Conservation (phyloP, 2,888 invertebrate species). For the Rhopalosiphum nymphaeae region DNA sequence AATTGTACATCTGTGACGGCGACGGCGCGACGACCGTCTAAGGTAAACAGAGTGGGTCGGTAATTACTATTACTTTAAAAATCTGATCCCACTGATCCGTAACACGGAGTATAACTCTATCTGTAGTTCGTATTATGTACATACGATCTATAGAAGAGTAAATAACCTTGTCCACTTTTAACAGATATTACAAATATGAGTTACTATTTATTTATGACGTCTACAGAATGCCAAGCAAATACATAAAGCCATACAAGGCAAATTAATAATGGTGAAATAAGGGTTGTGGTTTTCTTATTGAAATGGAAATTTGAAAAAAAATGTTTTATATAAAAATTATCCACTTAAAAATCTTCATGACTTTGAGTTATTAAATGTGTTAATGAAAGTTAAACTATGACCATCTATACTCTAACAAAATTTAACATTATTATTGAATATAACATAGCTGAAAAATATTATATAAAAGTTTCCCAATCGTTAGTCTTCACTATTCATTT, state of each 20-base stretch:
- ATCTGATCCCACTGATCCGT: slow-evolving; percentile 24
- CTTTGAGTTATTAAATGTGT: neutral
- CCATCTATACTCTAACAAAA: no score
- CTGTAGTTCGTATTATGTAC: neutral
- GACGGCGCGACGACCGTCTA: neutral
- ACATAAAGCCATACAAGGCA: neutral
- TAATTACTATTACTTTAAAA: slow-evolving; percentile 22
- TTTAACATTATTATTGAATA: no score
- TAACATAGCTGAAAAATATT: no score
- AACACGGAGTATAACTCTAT: neutral
- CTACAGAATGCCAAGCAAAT: neutral
- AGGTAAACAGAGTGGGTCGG: slow-evolving; percentile 36
- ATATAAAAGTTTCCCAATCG: no score
- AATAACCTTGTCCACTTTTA: slow-evolving; percentile 1
- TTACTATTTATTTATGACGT: neutral
- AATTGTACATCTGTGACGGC: neutral
- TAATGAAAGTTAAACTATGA: neutral
- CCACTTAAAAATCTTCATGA: neutral
- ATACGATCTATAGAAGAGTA: neutral
- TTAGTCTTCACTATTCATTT: no score
- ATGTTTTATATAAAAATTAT: neutral
- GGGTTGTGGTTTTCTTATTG: no score
- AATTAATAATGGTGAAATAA: neutral
- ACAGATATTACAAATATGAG: neutral
- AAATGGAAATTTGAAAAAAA: neutral